Evolutionary conservation across 2,888 invertebrate species (phyloP).

Genomic region (Lasioglossum zephyrum): DNA sequence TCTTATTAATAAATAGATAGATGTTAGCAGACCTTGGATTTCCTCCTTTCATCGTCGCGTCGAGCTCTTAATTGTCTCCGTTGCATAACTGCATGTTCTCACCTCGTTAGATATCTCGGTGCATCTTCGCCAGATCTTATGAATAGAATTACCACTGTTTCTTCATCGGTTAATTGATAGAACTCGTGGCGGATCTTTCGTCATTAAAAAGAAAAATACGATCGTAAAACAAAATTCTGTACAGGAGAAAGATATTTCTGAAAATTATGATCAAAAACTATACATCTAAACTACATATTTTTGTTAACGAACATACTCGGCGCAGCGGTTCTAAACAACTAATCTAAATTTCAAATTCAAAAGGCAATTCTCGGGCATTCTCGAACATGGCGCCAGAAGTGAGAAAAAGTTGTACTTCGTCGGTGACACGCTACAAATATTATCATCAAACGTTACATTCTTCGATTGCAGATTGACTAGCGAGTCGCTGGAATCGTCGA

Average conservation of each 20-base stretch:
- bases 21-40: constrained; percentile 38
- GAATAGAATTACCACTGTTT: background rate
- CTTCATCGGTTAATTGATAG: background rate
- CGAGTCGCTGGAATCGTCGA: too few relatives aligned
- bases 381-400: background rate
- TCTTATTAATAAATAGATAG: constrained; percentile 59
- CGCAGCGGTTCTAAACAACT: background rate
- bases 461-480: too few relatives aligned
- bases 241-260: background rate
- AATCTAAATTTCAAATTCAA: background rate
- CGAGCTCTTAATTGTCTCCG: background rate
- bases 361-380: background rate
- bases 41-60: constrained; percentile 1
- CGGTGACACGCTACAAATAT: too few relatives aligned
- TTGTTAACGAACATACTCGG: background rate
- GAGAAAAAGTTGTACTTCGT: too few relatives aligned
- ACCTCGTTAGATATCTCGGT: constrained; percentile 2
- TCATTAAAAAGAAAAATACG: background rate
- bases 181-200: background rate
- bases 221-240: background rate
- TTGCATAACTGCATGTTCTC: constrained; percentile 27
- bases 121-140: background rate
- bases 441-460: too few relatives aligned
- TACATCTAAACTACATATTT: background rate
- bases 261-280: background rate